Conservation (phyloP, 1,140 invertebrate species). For the Psix sp. region DNA sequence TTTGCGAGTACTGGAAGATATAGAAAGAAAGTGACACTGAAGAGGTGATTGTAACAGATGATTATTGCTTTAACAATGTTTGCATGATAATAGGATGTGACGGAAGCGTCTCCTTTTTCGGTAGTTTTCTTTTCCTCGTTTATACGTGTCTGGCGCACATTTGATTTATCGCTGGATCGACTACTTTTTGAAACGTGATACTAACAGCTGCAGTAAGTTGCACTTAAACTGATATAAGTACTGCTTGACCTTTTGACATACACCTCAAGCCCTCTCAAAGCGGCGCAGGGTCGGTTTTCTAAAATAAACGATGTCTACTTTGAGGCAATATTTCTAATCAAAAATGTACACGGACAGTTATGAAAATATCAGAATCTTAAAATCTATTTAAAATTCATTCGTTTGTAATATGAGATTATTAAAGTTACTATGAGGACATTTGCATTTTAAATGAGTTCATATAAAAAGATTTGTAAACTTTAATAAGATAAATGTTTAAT, state of each 20-base stretch:
- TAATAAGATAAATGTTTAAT: too few relatives aligned
- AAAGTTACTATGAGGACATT: too few relatives aligned
- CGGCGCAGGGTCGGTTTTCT: conserved; percentile 24
- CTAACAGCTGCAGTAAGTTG: conserved; percentile 48
- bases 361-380: too few relatives aligned
- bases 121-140: too few relatives aligned
- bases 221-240: conserved; percentile 55
- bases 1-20: too few relatives aligned
- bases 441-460: too few relatives aligned
- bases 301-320: conserved; percentile 36
- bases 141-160: conserved; percentile 20
- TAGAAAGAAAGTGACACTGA: too few relatives aligned
- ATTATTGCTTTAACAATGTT: conserved; percentile 2
- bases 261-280: conserved; percentile 57
- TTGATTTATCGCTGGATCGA: conserved; percentile 51
- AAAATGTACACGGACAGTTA: too few relatives aligned
- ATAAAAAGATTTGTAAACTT: too few relatives aligned
- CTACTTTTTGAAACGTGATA: conserved; percentile 38
- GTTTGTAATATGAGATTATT: too few relatives aligned
- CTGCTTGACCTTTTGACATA: conserved; percentile 61
- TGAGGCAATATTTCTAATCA: conserved; percentile 26
- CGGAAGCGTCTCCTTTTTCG: conserved; percentile 28
- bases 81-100: conserved; percentile 5
- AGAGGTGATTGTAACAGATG: too few relatives aligned
- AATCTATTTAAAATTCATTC: too few relatives aligned